Evolutionary conservation across 2,797 vertebrate species (phyloP), one percentile per base, ranked within the genome.

Genomic region (Enteromius radiatus): DNA sequence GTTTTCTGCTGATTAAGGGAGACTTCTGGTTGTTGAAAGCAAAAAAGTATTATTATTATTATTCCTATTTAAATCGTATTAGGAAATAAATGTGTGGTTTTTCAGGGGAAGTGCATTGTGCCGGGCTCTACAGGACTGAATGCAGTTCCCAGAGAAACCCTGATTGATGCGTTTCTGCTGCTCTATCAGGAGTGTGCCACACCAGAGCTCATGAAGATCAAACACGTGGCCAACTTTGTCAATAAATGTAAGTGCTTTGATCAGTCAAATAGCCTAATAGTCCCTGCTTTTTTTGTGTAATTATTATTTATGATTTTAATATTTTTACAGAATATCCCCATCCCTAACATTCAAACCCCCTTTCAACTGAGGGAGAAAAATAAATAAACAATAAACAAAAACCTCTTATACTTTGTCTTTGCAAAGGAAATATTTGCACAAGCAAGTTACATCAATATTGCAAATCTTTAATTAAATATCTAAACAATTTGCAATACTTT

Each of bases 131-230:
- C 95, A 90, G 96, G 95, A 92, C 94, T 94, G 93, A 95, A 94
- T 84, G 89, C 85, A 86, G 82, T 99, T 89, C 97, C 95, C 83
- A 94, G 97, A 78, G 98, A 99, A 91, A 96, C 96, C 84, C 92
- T 99, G 82, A 90, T 99, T 80, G 98, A 99, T 85, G 96, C 97
- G 86, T 91, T 99, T 84, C 92, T 98, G 78, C 91, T 96, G 69
- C 95, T 99, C 79, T 97, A 97, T 87, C 94, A 98, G 87, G 97
- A 99, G 90, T 99, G 97, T 90, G 94, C 88, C 79, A 95, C 95
- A 63, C 96, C 97, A 0, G 90, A 96, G 85, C 95, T 98, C 54
- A 96, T 97, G 97, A 98, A 95, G 92, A 96, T 96, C 82, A 95
- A 96, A 70, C 93, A 96, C 0, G 96, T 99, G 84, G 95, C 93